Evolutionary conservation across 2,797 vertebrate species (phyloP).

Genomic region (Hypotaenidia okinawae): DNA sequence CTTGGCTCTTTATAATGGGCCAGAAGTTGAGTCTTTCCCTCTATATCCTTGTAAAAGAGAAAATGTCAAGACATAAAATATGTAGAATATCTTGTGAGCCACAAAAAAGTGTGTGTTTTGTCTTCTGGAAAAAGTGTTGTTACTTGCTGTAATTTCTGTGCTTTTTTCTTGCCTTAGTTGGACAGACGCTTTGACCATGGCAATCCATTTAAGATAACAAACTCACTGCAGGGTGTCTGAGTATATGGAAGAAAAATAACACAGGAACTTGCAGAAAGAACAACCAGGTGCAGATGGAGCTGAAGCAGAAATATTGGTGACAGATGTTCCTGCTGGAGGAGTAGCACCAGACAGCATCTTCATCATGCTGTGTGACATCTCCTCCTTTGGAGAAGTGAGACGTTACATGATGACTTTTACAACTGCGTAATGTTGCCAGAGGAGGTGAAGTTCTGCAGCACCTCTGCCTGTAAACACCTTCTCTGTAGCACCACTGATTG

Average conservation of each 20-base stretch:
- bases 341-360: slow-evolving; percentile 46
- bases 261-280: slow-evolving; percentile 41
- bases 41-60: neutral
- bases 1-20: neutral
- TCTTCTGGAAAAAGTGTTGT: neutral
- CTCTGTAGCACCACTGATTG: neutral
- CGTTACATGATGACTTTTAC: slow-evolving; percentile 43
- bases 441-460: slow-evolving; percentile 32
- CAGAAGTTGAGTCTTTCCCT: neutral
- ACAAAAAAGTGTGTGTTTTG: neutral
- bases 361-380: slow-evolving; percentile 51
- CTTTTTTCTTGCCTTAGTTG: neutral
- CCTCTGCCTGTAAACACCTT: slow-evolving; percentile 62
- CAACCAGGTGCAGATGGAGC: slow-evolving; percentile 48
- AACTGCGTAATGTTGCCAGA: neutral
- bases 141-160: neutral
- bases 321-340: slow-evolving; percentile 62
- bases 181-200: neutral
- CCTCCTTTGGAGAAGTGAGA: slow-evolving; percentile 40
- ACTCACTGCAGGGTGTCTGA: neutral
- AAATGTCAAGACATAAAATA: neutral
- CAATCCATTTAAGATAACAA: slow-evolving; percentile 1
- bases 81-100: neutral
- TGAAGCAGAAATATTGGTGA: slow-evolving; percentile 55
- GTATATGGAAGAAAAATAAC: slow-evolving; percentile 41